A percentile compares a stretch with the other conserved stretches of the same genome.
phyloP scores from a whole-genome alignment of 2,113 vertebrate genomes.

The Parus major region DNA sequence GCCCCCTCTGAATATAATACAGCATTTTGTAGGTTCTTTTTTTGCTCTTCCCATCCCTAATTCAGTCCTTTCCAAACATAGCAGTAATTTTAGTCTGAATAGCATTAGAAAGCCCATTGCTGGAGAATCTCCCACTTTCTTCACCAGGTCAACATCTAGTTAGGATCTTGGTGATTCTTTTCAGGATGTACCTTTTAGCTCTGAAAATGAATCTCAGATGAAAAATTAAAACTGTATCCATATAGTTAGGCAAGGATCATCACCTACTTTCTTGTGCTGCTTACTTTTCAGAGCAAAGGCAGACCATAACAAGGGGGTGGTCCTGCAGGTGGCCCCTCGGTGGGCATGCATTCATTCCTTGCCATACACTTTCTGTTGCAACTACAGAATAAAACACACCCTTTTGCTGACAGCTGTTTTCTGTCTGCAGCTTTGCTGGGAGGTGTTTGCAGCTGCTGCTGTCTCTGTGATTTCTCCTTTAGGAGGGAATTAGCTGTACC shows the following conservation, averaged over 20 bases:
- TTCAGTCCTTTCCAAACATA: background rate
- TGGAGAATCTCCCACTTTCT: background rate
- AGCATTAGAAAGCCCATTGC: background rate
- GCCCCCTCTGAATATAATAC: background rate
- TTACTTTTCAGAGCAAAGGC: background rate
- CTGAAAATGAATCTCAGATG: background rate
- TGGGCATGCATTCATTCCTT: background rate
- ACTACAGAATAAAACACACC: background rate
- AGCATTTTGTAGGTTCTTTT: background rate
- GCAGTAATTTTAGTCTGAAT: background rate
- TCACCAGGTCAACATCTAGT: background rate
- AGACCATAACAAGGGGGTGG: rapidly evolving
- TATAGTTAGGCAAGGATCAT: background rate
- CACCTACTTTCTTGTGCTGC: background rate
- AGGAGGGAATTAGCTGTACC: background rate
- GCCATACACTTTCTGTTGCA: background rate
- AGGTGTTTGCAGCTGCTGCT: background rate
- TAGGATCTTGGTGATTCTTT: background rate
- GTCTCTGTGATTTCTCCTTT: background rate
- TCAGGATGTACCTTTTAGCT: background rate
- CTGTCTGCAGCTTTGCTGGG: background rate
- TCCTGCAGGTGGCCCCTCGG: too few species aligned
- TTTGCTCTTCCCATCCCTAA: background rate
- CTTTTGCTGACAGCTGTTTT: background rate
- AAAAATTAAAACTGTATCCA: background rate